These are phyloP conservation scores for Spongilla lacustris DNA, from an alignment of 37 sponge, comb jelly and placozoan species.

Conservation along the genomic window DNA sequence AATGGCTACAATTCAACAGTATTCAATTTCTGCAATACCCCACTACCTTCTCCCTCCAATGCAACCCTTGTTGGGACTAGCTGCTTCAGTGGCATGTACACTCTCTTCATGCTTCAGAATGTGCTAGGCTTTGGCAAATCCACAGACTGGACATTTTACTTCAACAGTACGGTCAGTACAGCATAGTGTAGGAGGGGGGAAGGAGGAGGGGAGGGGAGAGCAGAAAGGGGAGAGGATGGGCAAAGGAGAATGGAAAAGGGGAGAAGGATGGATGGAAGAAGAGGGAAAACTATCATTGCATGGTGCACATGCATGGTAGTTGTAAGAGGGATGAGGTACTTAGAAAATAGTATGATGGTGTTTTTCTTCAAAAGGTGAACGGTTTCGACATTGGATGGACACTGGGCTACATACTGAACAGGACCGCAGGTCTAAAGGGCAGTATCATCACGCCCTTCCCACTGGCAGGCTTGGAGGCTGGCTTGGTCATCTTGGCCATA, in stretches of 20 bases:
- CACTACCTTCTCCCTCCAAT: neutral
- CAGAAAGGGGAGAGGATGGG: too few relatives aligned
- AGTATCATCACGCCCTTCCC: constrained; percentile 2
- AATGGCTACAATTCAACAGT: neutral
- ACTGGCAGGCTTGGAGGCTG: constrained; percentile 56
- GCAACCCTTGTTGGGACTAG: neutral
- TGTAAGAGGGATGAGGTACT: too few relatives aligned
- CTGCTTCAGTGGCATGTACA: constrained; percentile 57
- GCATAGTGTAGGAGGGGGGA: neutral
- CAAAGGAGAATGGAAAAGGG: too few relatives aligned
- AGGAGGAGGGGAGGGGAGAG: too few relatives aligned
- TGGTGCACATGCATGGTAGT: too few relatives aligned
- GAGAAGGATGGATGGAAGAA: too few relatives aligned
- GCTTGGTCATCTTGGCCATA: constrained; percentile 52
- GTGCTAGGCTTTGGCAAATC: constrained; percentile 46
- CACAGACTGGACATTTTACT: constrained; percentile 45
- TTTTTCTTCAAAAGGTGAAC: constrained; percentile 45
- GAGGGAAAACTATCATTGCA: too few relatives aligned
- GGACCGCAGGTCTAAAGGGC: constrained; percentile 17
- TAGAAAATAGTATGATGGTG: neutral
- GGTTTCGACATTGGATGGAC: constrained; percentile 51
- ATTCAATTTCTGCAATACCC: neutral
- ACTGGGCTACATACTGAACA: constrained; percentile 64
- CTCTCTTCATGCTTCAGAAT: constrained; percentile 20
- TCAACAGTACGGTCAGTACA: constrained; percentile 27